A percentile compares a stretch with the other conserved stretches of the same genome.
Evolutionary conservation across 1,140 invertebrate genomes (phyloP).

Genomic region (Drosophila nikananu): DNA sequence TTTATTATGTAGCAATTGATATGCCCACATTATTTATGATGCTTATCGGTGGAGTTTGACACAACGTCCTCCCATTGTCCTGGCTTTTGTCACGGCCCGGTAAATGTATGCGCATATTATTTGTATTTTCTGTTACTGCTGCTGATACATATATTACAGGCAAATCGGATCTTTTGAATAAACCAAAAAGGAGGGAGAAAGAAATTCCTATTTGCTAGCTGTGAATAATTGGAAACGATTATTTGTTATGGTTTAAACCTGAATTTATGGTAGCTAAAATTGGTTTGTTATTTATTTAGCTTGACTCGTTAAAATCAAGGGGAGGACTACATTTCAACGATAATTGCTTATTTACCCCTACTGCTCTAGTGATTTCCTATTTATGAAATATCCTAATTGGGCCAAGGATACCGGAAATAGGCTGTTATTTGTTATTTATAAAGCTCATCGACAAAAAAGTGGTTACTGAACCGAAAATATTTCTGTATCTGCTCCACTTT

Average conservation of each 20-base stretch:
- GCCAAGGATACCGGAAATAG: slow-evolving; percentile 38
- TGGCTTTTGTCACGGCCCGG: slow-evolving; percentile 54
- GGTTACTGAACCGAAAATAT: slow-evolving; percentile 24
- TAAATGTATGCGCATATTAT: slow-evolving; percentile 56
- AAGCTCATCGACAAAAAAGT: slow-evolving; percentile 7
- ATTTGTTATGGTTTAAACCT: slow-evolving; percentile 40
- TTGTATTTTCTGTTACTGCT: slow-evolving; percentile 37
- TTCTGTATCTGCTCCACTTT: slow-evolving; percentile 34
- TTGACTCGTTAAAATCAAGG: slow-evolving; percentile 28
- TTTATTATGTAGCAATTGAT: slow-evolving; percentile 65
- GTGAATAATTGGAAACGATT: slow-evolving; percentile 67
- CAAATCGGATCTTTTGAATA: slow-evolving; percentile 36
- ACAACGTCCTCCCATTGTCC: slow-evolving; percentile 35
- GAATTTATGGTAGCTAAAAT: not conserved
- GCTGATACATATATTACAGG: slow-evolving; percentile 37
- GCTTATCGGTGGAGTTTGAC: slow-evolving; percentile 46
- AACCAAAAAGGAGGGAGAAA: slow-evolving; percentile 3
- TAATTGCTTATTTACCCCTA: slow-evolving; percentile 17
- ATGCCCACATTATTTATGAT: slow-evolving; percentile 72
- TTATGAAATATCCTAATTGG: slow-evolving; percentile 24
- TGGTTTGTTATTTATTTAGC: not conserved
- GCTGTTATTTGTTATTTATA: slow-evolving; percentile 42
- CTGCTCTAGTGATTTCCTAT: slow-evolving; percentile 2
- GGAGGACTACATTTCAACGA: not conserved
- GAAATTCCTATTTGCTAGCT: slow-evolving; percentile 17